These are phyloP conservation scores for Sthenelais limicola DNA, from an alignment of 2,888 invertebrate genomes.

Conservation along the genomic window DNA sequence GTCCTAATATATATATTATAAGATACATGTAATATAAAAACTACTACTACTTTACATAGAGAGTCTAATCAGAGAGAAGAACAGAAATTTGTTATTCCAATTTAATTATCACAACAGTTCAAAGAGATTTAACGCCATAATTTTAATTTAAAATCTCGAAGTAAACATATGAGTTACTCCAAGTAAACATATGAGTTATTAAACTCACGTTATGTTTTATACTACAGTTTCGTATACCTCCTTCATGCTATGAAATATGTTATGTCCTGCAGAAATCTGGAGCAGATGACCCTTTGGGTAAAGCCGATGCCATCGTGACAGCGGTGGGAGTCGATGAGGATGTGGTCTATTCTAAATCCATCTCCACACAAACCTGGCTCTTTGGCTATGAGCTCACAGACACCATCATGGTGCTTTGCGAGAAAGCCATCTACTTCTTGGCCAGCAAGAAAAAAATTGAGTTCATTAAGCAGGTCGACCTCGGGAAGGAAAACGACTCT, in stretches of 20 bases:
- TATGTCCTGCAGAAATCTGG: slow-evolving; percentile 67
- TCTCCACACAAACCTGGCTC: slow-evolving; percentile 89
- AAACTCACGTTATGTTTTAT: too few relatives aligned
- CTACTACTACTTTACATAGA: too few relatives aligned
- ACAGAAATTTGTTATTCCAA: too few relatives aligned
- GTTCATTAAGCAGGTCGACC: slow-evolving; percentile 84
- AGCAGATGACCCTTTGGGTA: slow-evolving; percentile 72
- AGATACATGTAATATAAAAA: too few relatives aligned
- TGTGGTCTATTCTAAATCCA: slow-evolving; percentile 96
- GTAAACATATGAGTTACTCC: too few relatives aligned
- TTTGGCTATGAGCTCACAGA: slow-evolving; percentile 97
- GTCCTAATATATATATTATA: too few relatives aligned
- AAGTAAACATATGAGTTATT: too few relatives aligned
- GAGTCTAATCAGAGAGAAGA: too few relatives aligned
- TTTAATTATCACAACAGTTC: too few relatives aligned
- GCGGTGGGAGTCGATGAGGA: slow-evolving; percentile 96
- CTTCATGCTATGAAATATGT: background rate
- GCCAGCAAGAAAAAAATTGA: slow-evolving; percentile 99
- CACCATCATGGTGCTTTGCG: slow-evolving; percentile 92
- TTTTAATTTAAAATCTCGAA: too few relatives aligned
- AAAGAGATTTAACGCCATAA: too few relatives aligned
- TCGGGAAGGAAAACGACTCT: slow-evolving; percentile 75
- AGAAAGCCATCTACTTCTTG: slow-evolving; percentile 88
- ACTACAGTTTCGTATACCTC: background rate
- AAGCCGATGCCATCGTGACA: slow-evolving; percentile 91